A percentile compares a stretch with the other conserved stretches of the same genome.
Conservation (phyloP, 2,113 vertebrate species). For the Phyllostomus discolor region DNA sequence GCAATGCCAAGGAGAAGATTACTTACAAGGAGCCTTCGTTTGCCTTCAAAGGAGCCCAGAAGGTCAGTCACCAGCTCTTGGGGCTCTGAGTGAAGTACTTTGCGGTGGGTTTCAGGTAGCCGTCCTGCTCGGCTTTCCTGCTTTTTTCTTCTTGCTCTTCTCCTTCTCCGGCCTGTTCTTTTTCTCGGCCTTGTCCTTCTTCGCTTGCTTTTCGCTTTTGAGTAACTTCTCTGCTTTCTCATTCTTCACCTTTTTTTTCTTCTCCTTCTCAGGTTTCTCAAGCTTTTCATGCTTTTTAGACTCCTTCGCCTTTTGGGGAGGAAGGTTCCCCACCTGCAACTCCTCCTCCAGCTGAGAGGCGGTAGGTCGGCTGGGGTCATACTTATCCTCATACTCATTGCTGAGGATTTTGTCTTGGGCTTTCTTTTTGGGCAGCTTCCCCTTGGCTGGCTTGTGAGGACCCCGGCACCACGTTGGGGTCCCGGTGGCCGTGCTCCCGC, state of each 20-base stretch:
- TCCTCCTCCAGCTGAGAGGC: slow-evolving; percentile 82
- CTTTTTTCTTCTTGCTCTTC: slow-evolving; percentile 90
- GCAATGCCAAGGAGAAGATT: background rate
- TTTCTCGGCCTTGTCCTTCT: slow-evolving; percentile 88
- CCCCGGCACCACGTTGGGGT: slow-evolving; percentile 74
- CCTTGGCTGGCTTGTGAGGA: slow-evolving; percentile 84
- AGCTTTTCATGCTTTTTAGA: slow-evolving; percentile 83
- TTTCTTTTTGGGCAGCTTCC: slow-evolving; percentile 86
- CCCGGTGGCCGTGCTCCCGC: slow-evolving; percentile 79
- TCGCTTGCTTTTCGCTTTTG: slow-evolving; percentile 85
- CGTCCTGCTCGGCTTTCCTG: slow-evolving; percentile 84
- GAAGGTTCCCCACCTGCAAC: slow-evolving; percentile 65
- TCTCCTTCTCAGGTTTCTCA: slow-evolving; percentile 89
- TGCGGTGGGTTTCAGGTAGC: slow-evolving; percentile 83
- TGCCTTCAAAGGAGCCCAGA: slow-evolving; percentile 94
- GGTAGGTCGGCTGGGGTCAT: slow-evolving; percentile 80
- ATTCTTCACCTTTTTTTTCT: slow-evolving; percentile 89
- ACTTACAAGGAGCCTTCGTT: slow-evolving; percentile 94
- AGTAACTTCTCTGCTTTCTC: slow-evolving; percentile 82
- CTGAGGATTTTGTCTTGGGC: slow-evolving; percentile 84
- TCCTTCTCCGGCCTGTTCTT: slow-evolving; percentile 87
- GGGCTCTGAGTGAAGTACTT: slow-evolving; percentile 78
- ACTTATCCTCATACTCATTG: slow-evolving; percentile 91
- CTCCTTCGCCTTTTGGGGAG: slow-evolving; percentile 84
- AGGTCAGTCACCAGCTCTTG: slow-evolving; percentile 83